These are phyloP conservation scores for Anser cygnoides DNA, from an alignment of 2,113 vertebrate species.

Conservation along the genomic window DNA sequence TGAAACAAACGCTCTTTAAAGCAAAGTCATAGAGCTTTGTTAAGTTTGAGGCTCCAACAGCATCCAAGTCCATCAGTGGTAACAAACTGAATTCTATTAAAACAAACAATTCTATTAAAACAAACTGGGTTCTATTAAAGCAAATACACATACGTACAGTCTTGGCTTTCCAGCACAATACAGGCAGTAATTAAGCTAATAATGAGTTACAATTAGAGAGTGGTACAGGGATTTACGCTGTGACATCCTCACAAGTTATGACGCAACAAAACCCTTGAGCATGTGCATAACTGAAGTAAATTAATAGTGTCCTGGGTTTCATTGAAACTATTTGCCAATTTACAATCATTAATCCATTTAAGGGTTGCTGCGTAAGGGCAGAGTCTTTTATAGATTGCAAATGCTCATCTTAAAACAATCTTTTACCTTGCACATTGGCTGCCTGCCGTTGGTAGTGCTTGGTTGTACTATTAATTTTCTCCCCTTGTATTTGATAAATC, in stretches of 20 bases:
- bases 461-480: background rate
- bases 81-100: background rate
- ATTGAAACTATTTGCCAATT: constrained; percentile 53
- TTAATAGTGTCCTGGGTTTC: constrained; percentile 57
- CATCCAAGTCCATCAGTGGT: background rate
- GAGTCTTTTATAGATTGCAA: background rate
- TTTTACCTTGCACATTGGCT: background rate
- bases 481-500: background rate
- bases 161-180: background rate
- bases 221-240: background rate
- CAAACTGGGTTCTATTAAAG: background rate
- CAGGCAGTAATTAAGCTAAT: constrained; percentile 24
- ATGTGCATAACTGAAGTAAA: constrained; percentile 23
- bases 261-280: constrained; percentile 47
- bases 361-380: background rate
- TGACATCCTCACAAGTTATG: constrained; percentile 18
- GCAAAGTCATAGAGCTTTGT: background rate
- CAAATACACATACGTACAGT: background rate
- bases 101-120: background rate
- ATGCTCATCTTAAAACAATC: background rate
- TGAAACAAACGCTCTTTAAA: background rate
- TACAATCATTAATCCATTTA: background rate
- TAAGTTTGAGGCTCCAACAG: background rate
- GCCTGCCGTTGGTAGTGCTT: background rate
- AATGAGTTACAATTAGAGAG: constrained; percentile 19